Base-by-base conservation (phyloP, 2,888 invertebrate species). In the Limenitis arthemis region DNA sequence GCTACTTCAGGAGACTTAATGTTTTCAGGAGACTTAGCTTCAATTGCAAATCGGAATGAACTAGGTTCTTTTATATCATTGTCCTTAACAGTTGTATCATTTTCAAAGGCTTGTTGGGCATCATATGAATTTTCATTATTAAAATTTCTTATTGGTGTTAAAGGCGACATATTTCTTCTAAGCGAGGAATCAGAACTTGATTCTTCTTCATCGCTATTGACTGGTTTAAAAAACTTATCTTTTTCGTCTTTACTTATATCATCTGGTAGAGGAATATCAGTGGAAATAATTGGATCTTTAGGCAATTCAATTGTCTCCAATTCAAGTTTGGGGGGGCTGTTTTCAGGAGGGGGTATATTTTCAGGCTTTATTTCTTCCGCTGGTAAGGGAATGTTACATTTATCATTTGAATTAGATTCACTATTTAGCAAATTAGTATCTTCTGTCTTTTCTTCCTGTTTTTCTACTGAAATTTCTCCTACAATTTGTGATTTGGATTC, bases 381-480 rank as follows among this genome's bases (percentile, higher is more conserved):
- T 0, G 75, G 75, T 43, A 81, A 61, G 9, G 77, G 76, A 46
- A 82, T 79, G 39, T 58, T 60, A 51, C 64, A 70, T 64, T 79
- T 82, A 38, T 79, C 76, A 50, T 72, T 73, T 5, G 57, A 60
- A 40, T 72, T 72, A 40, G 74, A 76, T 56, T 77, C 75, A 39
- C 73, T 72, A 5, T 69, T 69, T n/a, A 69, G 72, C 29, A 76
- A 44, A 57, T 81, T 77, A 62, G 75, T 80, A 5, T 89, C 84
- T 41, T 87, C 88, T 8, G 90, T 29, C 80, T 87, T 64, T 88
- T 90, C 48, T 89, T 90, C 61, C 77, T 70, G 64, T 59, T 62
- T 61, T 51, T 67, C 57, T 43, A 63, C 58, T 9, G 53, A 49
- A 30, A 51, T 63, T 50, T 73, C 72, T 51, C 62, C 72, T 55